phyloP scores from a whole-genome alignment of 2,113 vertebrate genomes.

The Prolemur simus region DNA sequence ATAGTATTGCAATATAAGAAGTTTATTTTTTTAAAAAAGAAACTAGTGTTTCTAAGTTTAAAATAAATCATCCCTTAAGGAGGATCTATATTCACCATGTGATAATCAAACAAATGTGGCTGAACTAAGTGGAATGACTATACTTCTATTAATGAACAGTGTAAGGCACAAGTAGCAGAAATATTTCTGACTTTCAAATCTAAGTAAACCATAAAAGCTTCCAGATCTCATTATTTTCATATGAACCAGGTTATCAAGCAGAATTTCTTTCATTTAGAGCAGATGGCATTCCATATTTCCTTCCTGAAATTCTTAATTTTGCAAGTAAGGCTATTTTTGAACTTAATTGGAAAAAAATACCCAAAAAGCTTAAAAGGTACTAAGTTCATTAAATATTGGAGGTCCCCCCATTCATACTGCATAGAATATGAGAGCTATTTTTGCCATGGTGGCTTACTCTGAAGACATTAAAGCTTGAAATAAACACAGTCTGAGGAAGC shows the following conservation, averaged over 20 bases:
- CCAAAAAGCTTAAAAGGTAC: neutral
- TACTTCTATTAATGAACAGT: slow-evolving; percentile 7
- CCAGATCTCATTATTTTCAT: slow-evolving; percentile 50
- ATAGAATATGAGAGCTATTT: slow-evolving; percentile 20
- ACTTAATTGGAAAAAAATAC: neutral
- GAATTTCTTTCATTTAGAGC: slow-evolving; percentile 51
- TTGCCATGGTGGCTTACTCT: neutral
- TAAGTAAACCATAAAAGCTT: slow-evolving; percentile 25
- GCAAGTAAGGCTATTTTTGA: slow-evolving; percentile 48
- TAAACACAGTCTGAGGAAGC: neutral
- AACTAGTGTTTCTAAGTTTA: neutral
- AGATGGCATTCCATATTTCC: slow-evolving; percentile 32
- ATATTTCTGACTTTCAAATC: slow-evolving; percentile 60
- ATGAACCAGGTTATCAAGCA: slow-evolving; percentile 38
- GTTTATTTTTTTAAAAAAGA: neutral
- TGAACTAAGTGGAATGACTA: neutral
- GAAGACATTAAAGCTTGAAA: slow-evolving; percentile 28
- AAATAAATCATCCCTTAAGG: neutral
- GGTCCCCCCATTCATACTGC: neutral
- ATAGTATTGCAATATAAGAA: neutral
- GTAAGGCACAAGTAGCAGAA: slow-evolving; percentile 1
- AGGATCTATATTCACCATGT: neutral
- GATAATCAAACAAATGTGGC: neutral
- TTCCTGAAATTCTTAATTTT: slow-evolving; percentile 58
- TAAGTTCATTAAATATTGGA: neutral